These are phyloP conservation scores for Heliocidaris erythrogramma DNA, from an alignment of 35 echinoderm and acorn worm species.

Conservation along the genomic window DNA sequence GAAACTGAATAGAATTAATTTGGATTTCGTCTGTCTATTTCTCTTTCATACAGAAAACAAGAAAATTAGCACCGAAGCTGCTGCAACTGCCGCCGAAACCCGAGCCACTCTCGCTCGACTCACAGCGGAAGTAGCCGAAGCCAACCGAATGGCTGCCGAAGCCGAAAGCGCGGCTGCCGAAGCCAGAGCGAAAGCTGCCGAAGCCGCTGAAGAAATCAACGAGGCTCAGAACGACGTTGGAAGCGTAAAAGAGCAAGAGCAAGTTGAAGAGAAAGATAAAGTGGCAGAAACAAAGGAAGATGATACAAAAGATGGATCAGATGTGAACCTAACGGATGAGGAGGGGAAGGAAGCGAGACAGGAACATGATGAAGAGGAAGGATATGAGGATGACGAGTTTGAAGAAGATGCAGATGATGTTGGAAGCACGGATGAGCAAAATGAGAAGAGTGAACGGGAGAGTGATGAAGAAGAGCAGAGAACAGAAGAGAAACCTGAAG, in stretches of 20 bases:
- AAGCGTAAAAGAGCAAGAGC: not conserved
- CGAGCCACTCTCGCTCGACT: slow-evolving; percentile 62
- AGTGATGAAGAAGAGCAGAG: not conserved
- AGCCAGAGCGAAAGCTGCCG: slow-evolving; percentile 66
- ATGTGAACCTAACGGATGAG: slow-evolving; percentile 25
- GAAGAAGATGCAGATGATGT: not conserved
- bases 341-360: slow-evolving; percentile 37
- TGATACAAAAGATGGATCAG: not conserved
- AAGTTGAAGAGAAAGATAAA: slow-evolving; percentile 28
- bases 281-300: slow-evolving; percentile 32
- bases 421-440: not conserved
- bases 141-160: slow-evolving; percentile 71
- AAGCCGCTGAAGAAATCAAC: slow-evolving; percentile 46
- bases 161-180: slow-evolving; percentile 74
- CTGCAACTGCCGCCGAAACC: slow-evolving; percentile 50
- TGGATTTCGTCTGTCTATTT: not conserved
- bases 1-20: not conserved
- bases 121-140: slow-evolving; percentile 60
- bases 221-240: slow-evolving; percentile 24
- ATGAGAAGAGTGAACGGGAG: not conserved
- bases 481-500: not conserved
- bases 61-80: slow-evolving; percentile 46
- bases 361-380: not conserved
- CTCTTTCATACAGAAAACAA: slow-evolving; percentile 60
- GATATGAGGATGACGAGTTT: slow-evolving; percentile 18